These are phyloP conservation scores for Miichthys miiuy DNA, from an alignment of 2,797 vertebrate genomes.

Conservation along the genomic window DNA sequence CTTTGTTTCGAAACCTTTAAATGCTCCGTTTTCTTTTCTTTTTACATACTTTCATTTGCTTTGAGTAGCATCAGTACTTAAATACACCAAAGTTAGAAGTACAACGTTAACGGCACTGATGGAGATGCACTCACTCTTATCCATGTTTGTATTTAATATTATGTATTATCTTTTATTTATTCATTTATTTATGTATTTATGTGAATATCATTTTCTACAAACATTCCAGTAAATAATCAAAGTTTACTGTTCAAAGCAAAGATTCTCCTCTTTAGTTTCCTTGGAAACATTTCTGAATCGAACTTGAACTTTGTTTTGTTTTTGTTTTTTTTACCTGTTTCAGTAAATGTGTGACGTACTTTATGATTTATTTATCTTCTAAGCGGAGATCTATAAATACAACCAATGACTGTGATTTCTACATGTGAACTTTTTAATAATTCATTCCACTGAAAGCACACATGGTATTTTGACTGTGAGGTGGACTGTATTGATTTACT, in stretches of 20 bases:
- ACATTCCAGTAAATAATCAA: not conserved
- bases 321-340: not conserved
- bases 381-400: too few relatives aligned
- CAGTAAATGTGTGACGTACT: not conserved
- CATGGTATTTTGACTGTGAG: not conserved
- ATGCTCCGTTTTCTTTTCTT: not conserved
- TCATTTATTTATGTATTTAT: conserved; percentile 21
- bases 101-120: not conserved
- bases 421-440: not conserved
- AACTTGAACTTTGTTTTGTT: not conserved
- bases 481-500: not conserved
- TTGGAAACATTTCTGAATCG: not conserved
- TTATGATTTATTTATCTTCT: not conserved
- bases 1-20: not conserved
- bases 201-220: not conserved
- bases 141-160: not conserved
- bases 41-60: not conserved
- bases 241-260: conserved; percentile 21
- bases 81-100: not conserved
- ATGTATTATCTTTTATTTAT: conserved; percentile 13
- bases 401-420: not conserved
- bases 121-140: not conserved
- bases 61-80: not conserved
- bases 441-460: not conserved
- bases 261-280: too few relatives aligned